Evolutionary conservation across 2,888 invertebrate species (phyloP).

Genomic region (Trichopria drosophilae): DNA sequence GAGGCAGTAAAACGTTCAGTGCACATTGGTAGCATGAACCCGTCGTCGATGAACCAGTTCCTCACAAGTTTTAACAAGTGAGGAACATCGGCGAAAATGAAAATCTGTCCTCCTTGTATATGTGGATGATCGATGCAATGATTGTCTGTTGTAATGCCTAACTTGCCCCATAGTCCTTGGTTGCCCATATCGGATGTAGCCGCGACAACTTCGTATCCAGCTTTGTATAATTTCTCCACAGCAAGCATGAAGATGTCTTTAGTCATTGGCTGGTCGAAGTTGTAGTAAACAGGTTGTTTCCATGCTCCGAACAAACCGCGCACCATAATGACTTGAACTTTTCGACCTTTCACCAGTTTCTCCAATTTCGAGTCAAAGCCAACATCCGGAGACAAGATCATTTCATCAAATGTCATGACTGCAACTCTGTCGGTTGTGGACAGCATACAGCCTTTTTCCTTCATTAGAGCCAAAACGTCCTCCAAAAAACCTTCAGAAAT

Average conservation of each 20-base stretch:
- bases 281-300: slow-evolving; percentile 39
- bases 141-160: slow-evolving; percentile 35
- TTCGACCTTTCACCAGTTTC: slow-evolving; percentile 39
- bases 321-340: slow-evolving; percentile 40
- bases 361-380: slow-evolving; percentile 38
- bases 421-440: slow-evolving; percentile 25
- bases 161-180: slow-evolving; percentile 33
- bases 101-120: slow-evolving; percentile 33
- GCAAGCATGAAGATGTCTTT: slow-evolving; percentile 32
- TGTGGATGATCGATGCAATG: slow-evolving; percentile 37
- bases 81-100: slow-evolving; percentile 42
- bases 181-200: slow-evolving; percentile 36
- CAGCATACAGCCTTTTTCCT: slow-evolving; percentile 25
- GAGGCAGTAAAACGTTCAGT: too few relatives aligned
- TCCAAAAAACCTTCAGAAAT: slow-evolving; percentile 33
- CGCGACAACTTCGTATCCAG: slow-evolving; percentile 42
- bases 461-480: slow-evolving; percentile 34
- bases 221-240: slow-evolving; percentile 32
- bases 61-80: slow-evolving; percentile 40
- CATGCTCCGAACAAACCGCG: slow-evolving; percentile 36
- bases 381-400: slow-evolving; percentile 32
- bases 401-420: slow-evolving; percentile 37
- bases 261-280: slow-evolving; percentile 46
- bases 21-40: slow-evolving; percentile 37
- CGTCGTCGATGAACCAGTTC: slow-evolving; percentile 42